Conservation (phyloP, 2,888 invertebrate genomes). For the Itoplectis maculator region DNA sequence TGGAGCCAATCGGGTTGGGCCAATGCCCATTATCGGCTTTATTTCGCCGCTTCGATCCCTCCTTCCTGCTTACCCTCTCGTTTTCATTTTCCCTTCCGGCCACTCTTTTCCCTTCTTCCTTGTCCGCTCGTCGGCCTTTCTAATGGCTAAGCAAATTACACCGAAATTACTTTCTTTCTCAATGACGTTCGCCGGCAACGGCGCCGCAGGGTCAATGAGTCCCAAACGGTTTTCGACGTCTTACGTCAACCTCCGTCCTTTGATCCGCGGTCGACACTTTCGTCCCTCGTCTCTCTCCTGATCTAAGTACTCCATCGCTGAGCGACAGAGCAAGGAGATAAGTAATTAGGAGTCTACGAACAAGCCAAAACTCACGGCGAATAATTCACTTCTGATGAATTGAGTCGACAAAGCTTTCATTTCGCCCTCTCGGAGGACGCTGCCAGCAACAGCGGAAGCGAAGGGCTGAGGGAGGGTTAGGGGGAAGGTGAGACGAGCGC, state of each 20-base stretch:
- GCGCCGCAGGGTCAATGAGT: conserved; percentile 22
- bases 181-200: conserved; percentile 19
- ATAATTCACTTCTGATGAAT: conserved; percentile 60
- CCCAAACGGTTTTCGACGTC: conserved; percentile 28
- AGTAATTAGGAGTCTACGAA: conserved; percentile 53
- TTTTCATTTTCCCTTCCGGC: conserved; percentile 5
- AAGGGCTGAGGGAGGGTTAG: neutral
- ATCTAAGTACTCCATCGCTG: neutral
- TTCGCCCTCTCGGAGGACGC: neutral
- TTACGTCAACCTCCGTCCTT: conserved; percentile 23
- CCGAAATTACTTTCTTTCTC: conserved; percentile 53
- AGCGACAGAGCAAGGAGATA: conserved; percentile 16
- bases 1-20: conserved; percentile 58
- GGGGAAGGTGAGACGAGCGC: no score
- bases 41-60: conserved; percentile 28
- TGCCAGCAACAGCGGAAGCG: neutral
- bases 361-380: conserved; percentile 53
- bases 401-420: conserved; percentile 42
- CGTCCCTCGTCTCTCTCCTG: neutral
- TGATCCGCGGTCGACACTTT: conserved; percentile 20
- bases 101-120: conserved; percentile 2
- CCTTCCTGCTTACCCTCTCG: neutral
- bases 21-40: conserved; percentile 64
- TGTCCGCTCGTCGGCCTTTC: neutral
- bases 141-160: conserved; percentile 63